Percentiles rank a stretch among this genome's conserved stretches.
Conservation (phyloP, 2,888 invertebrate species). For the Eupithecia abbreviata region DNA sequence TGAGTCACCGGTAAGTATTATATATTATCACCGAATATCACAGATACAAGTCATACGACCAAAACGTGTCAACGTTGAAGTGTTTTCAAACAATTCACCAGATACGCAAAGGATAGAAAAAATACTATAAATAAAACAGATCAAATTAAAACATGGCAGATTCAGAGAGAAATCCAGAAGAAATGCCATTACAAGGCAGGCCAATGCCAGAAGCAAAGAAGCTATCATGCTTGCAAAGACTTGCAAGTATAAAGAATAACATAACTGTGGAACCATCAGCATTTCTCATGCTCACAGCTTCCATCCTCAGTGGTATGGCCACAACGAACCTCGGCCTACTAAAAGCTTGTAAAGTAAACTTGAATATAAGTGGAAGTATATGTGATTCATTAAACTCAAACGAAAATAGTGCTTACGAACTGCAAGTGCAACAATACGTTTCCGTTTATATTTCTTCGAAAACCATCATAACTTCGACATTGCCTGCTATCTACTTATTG, state of each 20-base stretch:
- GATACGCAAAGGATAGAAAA: neutral
- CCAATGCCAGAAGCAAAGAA: slow-evolving; percentile 24
- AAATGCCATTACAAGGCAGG: slow-evolving; percentile 26
- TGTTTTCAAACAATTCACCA: neutral
- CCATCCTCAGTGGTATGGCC: slow-evolving; percentile 83
- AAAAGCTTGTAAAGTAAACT: slow-evolving; percentile 90
- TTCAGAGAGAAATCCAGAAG: slow-evolving; percentile 26
- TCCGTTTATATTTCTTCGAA: slow-evolving; percentile 90
- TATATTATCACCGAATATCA: slow-evolving; percentile 3
- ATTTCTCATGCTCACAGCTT: slow-evolving; percentile 48
- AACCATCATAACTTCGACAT: slow-evolving; percentile 87
- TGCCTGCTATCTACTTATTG: slow-evolving; percentile 88
- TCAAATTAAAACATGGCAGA: slow-evolving; percentile 18
- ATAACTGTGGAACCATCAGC: slow-evolving; percentile 55
- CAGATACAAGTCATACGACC: neutral
- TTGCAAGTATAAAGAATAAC: slow-evolving; percentile 34
- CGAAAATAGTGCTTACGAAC: slow-evolving; percentile 67
- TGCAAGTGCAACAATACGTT: slow-evolving; percentile 85
- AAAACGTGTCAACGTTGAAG: slow-evolving; percentile 5
- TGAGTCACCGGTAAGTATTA: neutral
- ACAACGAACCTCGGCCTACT: slow-evolving; percentile 90
- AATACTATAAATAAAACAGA: slow-evolving; percentile 10
- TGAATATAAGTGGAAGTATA: slow-evolving; percentile 85
- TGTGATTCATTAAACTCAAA: slow-evolving; percentile 86
- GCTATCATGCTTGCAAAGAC: slow-evolving; percentile 30